Evolutionary conservation across 2,797 vertebrate species (phyloP).

Genomic region (Ctenopoma kingsleyae): DNA sequence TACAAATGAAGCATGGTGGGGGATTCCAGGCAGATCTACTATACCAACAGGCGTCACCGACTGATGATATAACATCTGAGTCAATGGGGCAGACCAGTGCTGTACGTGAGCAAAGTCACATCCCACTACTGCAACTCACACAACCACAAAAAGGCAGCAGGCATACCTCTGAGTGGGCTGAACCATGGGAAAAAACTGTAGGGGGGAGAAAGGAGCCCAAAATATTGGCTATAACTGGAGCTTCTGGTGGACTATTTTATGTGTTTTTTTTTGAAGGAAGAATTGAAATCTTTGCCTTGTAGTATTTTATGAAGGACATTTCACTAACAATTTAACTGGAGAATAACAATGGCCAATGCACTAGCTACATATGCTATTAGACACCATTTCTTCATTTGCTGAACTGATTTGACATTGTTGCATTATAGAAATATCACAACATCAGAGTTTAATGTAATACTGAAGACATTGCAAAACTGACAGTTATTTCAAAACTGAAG

Average conservation of each 20-base stretch:
- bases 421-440: background rate
- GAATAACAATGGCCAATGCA: background rate
- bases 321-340: background rate
- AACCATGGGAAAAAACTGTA: conserved; percentile 41
- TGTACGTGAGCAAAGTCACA: conserved; percentile 80
- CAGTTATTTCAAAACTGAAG: conserved; percentile 36
- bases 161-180: conserved; percentile 11
- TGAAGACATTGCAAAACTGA: conserved; percentile 8
- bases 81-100: conserved; percentile 45
- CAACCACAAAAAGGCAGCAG: conserved; percentile 2
- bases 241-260: background rate
- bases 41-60: conserved; percentile 31
- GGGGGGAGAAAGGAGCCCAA: conserved; percentile 8
- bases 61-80: conserved; percentile 65
- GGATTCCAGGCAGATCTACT: conserved; percentile 39
- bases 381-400: background rate
- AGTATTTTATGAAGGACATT: background rate
- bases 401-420: background rate
- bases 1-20: conserved; percentile 32
- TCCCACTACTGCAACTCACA: conserved; percentile 48
- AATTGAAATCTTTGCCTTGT: background rate
- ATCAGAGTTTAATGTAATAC: background rate
- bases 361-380: background rate
- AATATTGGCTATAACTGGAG: no score
- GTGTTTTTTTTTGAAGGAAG: background rate